Evolutionary conservation across 1,140 invertebrate genomes (phyloP), one percentile per base, ranked within the genome.

Genomic region (Calephelis virginiensis): DNA sequence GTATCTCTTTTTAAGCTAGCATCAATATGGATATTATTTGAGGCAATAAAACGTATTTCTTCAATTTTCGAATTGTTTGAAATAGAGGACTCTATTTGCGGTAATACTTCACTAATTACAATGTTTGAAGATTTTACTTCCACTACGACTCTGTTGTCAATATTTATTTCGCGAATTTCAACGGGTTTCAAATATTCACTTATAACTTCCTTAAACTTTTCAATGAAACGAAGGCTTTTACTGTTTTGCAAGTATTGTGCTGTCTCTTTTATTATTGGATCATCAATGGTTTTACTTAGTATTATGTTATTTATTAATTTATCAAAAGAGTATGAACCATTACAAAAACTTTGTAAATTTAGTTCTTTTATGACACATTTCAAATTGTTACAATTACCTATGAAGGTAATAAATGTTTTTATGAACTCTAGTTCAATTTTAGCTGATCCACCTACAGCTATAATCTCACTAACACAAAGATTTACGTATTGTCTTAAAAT

Each of bases 351-450:
- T 28, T 14, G 7, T 65, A 65, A 43, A 1, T 60, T 28, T 45
- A 65, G 40, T 46, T 45, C 49, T 8, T 14, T 28, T 6, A 59
- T 11, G 45, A 65, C 14, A 17, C 13, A 13, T 59, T 59, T 28
- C 6, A 56, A 45, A 59, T 47, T 59, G 10, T 12, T 43, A 46
- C n/a, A 56, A 17, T 8, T n/a, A 56, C 38, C 11, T 43, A 65
- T 14, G 53, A 56, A 65, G 10, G 11, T 28, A 65, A 37, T 38
- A 9, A 65, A 53, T 43, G 7, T 14, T 37, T 14, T 13, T 43
- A 65, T 53, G 53, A 65, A 59, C 45, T 56, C 64, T 37, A 65
- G 43, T 46, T 65, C 64, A 53, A 53, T 14, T 65, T 65, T 59
- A 53, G 50, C 64, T 53, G 38, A 14, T 13, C 38, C 64, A 65